Conservation (phyloP, 1,140 invertebrate genomes). For the Cyphomyrmex costatus region DNA sequence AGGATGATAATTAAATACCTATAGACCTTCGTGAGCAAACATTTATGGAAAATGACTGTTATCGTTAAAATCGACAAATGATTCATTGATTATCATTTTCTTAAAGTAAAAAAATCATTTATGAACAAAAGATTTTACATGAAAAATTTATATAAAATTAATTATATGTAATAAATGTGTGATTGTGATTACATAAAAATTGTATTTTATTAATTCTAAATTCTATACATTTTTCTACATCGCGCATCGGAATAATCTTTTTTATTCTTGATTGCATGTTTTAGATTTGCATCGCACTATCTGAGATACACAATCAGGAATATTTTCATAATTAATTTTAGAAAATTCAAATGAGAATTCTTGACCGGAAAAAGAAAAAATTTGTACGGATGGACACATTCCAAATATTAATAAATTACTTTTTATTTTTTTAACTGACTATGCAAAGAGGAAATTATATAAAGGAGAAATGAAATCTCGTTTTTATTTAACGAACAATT, state of each 20-base stretch:
- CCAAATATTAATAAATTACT: neutral
- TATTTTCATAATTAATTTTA: conserved; percentile 31
- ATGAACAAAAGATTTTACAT: neutral
- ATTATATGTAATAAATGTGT: neutral
- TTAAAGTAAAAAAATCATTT: neutral
- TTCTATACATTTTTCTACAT: neutral
- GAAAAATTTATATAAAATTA: neutral
- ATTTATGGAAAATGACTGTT: neutral
- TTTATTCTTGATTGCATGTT: neutral
- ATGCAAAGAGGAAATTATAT: neutral
- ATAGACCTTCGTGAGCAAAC: neutral
- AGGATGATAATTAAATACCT: conserved; percentile 5
- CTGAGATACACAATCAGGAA: conserved; percentile 14
- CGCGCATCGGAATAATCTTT: neutral
- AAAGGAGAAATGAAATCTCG: neutral
- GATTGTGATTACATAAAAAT: neutral
- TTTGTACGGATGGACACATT: neutral
- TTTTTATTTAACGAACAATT: conserved; percentile 8
- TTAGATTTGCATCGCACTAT: neutral
- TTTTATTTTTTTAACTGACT: conserved; percentile 18
- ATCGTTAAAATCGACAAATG: neutral
- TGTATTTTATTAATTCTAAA: neutral
- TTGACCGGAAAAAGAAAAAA: neutral
- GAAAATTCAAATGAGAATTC: neutral
- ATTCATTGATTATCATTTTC: neutral